Conservation (phyloP, 2,797 vertebrate genomes). For the Channallabes apus region DNA sequence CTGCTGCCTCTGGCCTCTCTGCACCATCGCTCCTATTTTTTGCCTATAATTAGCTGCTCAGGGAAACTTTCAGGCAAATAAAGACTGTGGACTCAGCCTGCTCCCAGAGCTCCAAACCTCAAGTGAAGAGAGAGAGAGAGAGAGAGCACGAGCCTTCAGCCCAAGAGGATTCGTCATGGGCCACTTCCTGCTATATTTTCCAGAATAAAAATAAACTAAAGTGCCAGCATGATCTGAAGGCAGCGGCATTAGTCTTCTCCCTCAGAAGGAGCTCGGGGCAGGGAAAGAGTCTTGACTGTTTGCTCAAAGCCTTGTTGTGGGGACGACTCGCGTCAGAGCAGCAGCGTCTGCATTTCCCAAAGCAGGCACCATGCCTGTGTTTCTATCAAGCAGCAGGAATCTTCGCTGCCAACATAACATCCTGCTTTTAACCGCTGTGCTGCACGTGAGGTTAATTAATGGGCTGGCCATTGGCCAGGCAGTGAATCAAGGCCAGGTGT, state of each 20-base stretch:
- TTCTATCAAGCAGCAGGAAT: constrained; percentile 60
- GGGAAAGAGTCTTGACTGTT: constrained; percentile 8
- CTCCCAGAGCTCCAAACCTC: constrained; percentile 27
- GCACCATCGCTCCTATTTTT: constrained; percentile 32
- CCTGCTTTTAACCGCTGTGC: constrained; percentile 44
- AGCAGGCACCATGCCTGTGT: constrained; percentile 10
- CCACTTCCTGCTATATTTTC: constrained; percentile 37
- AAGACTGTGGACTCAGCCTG: constrained; percentile 40
- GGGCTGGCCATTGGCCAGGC: constrained; percentile 62
- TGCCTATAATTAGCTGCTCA: constrained; percentile 54
- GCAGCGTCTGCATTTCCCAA: constrained; percentile 16
- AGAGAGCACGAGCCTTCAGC: constrained; percentile 9
- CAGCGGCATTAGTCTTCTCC: constrained; percentile 58
- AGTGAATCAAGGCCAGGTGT: constrained; percentile 70
- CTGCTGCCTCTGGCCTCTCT: constrained; percentile 41
- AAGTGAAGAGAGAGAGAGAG: not conserved
- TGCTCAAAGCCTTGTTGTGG: constrained; percentile 31
- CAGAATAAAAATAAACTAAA: constrained; percentile 36
- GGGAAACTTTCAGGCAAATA: constrained; percentile 51
- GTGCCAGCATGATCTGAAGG: constrained; percentile 31
- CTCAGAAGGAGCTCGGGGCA: constrained; percentile 38
- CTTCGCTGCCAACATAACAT: constrained; percentile 26
- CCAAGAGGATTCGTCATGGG: constrained; percentile 36
- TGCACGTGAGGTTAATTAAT: constrained; percentile 61
- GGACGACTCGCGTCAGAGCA: constrained; percentile 20